These are phyloP conservation scores for Andrena bicolor DNA, from an alignment of 2,888 invertebrate species.

Conservation along the genomic window DNA sequence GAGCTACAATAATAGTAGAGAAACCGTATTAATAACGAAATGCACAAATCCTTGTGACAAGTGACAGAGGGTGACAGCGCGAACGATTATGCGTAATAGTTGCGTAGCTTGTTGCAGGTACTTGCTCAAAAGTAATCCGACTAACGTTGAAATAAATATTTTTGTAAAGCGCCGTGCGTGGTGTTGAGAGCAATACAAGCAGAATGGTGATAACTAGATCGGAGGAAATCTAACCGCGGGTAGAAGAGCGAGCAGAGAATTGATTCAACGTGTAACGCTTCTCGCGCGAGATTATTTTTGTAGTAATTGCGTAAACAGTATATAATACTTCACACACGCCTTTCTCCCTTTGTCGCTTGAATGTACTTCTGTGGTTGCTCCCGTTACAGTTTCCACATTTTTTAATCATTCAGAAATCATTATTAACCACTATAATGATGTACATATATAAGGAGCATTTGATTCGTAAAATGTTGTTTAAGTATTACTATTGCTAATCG, in stretches of 20 bases:
- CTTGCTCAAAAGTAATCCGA: constrained; percentile 66
- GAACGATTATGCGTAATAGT: constrained; percentile 41
- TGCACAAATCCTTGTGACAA: constrained; percentile 52
- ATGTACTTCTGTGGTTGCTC: constrained; percentile 59
- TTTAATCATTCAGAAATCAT: constrained; percentile 62
- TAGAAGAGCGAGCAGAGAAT: constrained; percentile 20
- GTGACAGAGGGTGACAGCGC: constrained; percentile 61
- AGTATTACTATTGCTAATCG: constrained; percentile 53
- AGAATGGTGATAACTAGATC: constrained; percentile 61
- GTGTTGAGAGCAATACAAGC: constrained; percentile 65
- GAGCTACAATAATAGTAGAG: constrained; percentile 46
- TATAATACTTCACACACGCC: constrained; percentile 31
- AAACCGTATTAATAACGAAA: constrained; percentile 48
- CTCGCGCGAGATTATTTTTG: constrained; percentile 65
- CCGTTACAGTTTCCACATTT: constrained; percentile 67
- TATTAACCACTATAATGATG: constrained; percentile 71
- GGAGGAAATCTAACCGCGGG: constrained; percentile 24
- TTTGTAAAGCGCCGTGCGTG: constrained; percentile 72
- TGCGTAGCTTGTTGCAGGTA: constrained; percentile 54
- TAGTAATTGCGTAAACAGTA: constrained; percentile 47
- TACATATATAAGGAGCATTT: constrained; percentile 72
- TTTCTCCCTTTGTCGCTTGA: constrained; percentile 72
- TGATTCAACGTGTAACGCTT: constrained; percentile 38
- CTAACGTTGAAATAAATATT: constrained; percentile 69
- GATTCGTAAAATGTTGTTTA: constrained; percentile 57